These are phyloP conservation scores for Columbina picui DNA, from an alignment of 2,113 vertebrate species.

Conservation along the genomic window DNA sequence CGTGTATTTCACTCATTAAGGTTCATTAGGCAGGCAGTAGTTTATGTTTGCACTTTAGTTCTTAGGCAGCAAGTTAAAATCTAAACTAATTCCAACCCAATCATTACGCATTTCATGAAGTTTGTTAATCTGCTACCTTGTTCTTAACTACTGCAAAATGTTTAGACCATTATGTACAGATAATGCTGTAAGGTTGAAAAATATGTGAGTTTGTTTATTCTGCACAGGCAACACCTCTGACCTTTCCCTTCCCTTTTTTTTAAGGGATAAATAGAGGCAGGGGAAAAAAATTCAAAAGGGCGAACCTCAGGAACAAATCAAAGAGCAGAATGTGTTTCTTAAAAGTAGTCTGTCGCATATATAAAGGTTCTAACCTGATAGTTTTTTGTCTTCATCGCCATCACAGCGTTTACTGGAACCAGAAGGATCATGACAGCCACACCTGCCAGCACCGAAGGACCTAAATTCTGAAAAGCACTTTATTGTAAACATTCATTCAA, in stretches of 20 bases:
- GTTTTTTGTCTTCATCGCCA: conserved; percentile 97
- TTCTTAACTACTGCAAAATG: background rate
- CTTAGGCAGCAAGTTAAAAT: background rate
- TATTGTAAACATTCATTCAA: background rate
- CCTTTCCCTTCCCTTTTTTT: background rate
- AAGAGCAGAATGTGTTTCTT: background rate
- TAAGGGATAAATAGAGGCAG: background rate
- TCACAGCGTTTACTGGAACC: conserved; percentile 92
- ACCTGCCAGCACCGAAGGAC: conserved; percentile 90
- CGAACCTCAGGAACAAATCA: background rate
- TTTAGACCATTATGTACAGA: background rate
- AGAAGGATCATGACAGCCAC: conserved; percentile 95
- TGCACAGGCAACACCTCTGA: background rate
- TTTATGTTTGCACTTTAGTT: background rate
- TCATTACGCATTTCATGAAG: background rate
- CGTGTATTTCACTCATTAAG: background rate
- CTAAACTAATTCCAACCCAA: background rate
- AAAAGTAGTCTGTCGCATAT: background rate
- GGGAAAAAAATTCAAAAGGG: background rate
- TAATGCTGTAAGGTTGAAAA: background rate
- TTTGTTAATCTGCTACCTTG: background rate
- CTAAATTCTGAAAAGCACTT: conserved; percentile 82
- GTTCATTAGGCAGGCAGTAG: background rate
- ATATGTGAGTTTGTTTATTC: background rate
- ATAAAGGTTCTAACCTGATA: conserved; percentile 85